Conservation (phyloP, 2,888 invertebrate species). For the Parasteatoda lunata region DNA sequence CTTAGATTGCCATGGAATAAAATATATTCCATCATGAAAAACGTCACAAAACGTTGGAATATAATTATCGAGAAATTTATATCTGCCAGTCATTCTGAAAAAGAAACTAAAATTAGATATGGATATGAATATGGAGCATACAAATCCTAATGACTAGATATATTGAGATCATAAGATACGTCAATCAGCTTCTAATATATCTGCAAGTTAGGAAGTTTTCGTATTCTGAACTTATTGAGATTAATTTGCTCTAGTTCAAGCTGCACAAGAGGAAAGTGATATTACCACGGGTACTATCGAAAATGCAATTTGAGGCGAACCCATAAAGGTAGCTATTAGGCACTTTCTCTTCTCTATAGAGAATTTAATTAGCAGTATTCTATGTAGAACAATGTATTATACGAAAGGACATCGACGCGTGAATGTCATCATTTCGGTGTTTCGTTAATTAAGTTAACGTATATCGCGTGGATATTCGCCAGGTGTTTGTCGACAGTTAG, state of each 20-base stretch:
- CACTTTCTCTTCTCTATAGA: constrained; percentile 2
- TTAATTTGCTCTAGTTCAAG: neutral
- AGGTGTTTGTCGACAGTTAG: constrained; percentile 32
- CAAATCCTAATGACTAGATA: too few relatives aligned
- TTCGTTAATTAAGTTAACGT: constrained; percentile 30
- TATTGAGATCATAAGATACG: too few relatives aligned
- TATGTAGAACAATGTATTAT: constrained; percentile 35
- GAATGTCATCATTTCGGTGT: constrained; percentile 29
- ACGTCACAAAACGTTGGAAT: too few relatives aligned
- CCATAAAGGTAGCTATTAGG: constrained; percentile 19
- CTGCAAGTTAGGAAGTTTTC: neutral
- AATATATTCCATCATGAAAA: too few relatives aligned
- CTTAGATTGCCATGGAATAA: too few relatives aligned
- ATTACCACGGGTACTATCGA: neutral
- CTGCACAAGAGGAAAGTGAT: neutral
- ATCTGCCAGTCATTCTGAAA: too few relatives aligned
- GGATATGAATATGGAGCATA: too few relatives aligned
- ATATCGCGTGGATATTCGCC: constrained; percentile 23
- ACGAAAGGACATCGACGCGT: neutral
- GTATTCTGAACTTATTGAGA: constrained; percentile 2
- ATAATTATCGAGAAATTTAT: too few relatives aligned
- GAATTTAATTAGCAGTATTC: neutral
- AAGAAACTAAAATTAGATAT: too few relatives aligned
- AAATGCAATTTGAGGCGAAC: constrained; percentile 32
- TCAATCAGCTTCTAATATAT: neutral